Base-by-base conservation (phyloP, 2,888 invertebrate genomes). In the Diplazon laetatorius region DNA sequence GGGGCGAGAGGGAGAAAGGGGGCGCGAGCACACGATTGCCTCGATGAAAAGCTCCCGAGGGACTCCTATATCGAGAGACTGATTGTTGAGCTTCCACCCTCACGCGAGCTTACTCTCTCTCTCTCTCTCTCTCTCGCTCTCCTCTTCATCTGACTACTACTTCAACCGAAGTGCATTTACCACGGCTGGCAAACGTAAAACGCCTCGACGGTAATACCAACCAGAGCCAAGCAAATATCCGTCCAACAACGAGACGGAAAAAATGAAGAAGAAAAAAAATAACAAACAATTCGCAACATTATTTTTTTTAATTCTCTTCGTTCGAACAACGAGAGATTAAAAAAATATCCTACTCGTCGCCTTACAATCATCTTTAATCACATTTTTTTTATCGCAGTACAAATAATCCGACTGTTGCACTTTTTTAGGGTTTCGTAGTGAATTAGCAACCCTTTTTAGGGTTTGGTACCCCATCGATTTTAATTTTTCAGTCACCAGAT, bases 41-140 rank as follows among this genome's bases (percentile, higher is more conserved):
- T 46, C 55, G 71, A 72, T 79, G 72, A 69, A 79, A 79, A 76
- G 78, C 72, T 71, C 78, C 72, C 76, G 80, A 82, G 82, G 80
- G 84, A 78, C 77, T 81, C 81, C 62, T 80, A 79, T 84, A 85
- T 77, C 84, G 82, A 86, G 85, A 84, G 86, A 80, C 80, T 84
- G 86, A 85, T 84, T 86, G 86, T 75, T 71, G 66, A 71, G 62
- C 60, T 75, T 66, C 66, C 69, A 79, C 60, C 69, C 71, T 57
- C 75, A 22, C 72, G 25, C 59, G 69, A 18, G 42, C 25, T 18
- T 37, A 12, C 42, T 35, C 60, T 75, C 60, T 60, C 69, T 80
- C 60, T 70, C 71, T 57, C 75, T 18, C 72, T 16, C 59, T 63
- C 14, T 35, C 25, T 18, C 25, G 8, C 42, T 35, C 50, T 20